These are phyloP conservation scores for Prionailurus viverrinus DNA, from an alignment of 2,113 vertebrate species.

Conservation along the genomic window DNA sequence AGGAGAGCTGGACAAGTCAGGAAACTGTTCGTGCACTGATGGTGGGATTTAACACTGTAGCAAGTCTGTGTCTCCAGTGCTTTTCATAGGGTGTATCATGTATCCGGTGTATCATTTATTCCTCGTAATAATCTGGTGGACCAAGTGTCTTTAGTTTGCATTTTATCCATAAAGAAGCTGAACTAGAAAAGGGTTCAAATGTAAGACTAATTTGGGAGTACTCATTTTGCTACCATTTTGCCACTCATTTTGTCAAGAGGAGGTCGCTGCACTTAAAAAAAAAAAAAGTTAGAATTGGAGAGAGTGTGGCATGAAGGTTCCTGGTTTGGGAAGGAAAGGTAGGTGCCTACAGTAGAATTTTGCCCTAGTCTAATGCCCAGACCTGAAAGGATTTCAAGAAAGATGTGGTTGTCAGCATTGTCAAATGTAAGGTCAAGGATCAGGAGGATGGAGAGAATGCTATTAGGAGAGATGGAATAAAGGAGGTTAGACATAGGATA, in stretches of 20 bases:
- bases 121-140: not conserved
- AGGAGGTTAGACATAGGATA: not conserved
- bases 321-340: not conserved
- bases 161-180: not conserved
- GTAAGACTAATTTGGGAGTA: not conserved
- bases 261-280: not conserved
- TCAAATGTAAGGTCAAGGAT: not conserved
- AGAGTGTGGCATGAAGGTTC: not conserved
- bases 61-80: not conserved
- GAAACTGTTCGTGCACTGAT: not conserved
- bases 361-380: not conserved
- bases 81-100: not conserved
- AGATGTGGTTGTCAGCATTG: not conserved
- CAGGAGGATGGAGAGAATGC: not conserved
- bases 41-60: not conserved
- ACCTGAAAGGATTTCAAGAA: constrained; percentile 40
- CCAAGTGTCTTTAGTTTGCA: not conserved
- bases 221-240: not conserved
- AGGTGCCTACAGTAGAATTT: not conserved
- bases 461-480: not conserved
- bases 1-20: not conserved
- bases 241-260: not conserved
- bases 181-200: not conserved
- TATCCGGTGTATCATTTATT: not conserved
- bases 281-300: not conserved